Conservation (phyloP, 2,113 vertebrate species). For the Labeo catla region DNA sequence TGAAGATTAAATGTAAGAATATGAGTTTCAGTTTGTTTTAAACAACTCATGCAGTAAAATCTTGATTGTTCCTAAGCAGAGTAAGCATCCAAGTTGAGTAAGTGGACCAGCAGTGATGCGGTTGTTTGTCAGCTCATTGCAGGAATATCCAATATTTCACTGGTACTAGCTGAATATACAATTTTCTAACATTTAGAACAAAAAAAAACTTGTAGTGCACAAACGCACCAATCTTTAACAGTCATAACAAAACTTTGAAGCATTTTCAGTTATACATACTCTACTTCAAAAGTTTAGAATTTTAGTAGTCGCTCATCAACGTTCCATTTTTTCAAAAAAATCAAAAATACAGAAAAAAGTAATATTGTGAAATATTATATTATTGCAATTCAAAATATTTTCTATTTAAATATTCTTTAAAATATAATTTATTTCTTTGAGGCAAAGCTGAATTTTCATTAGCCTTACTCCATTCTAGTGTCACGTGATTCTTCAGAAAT, state of each 20-base stretch:
- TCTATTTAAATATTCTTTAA: too few relatives aligned
- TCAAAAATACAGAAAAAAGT: too few relatives aligned
- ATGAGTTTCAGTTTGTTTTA: conserved; percentile 5
- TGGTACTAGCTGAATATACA: not conserved
- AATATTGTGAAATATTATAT: too few relatives aligned
- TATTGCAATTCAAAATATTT: too few relatives aligned
- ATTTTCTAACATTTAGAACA: not conserved
- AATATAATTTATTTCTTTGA: too few relatives aligned
- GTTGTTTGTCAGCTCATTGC: not conserved
- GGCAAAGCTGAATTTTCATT: too few relatives aligned
- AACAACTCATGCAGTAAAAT: not conserved
- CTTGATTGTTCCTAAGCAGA: not conserved
- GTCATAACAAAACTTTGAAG: not conserved
- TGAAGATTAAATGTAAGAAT: conserved; percentile 19
- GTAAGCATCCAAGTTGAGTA: not conserved
- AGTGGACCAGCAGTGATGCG: not conserved
- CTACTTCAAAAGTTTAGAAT: too few relatives aligned
- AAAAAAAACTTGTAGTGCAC: not conserved
- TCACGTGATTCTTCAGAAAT: too few relatives aligned
- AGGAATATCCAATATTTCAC: not conserved
- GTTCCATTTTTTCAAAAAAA: too few relatives aligned
- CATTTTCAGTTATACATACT: not conserved
- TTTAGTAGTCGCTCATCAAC: too few relatives aligned
- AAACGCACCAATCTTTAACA: not conserved
- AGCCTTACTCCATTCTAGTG: too few relatives aligned